A percentile compares a stretch with the other conserved stretches of the same genome.
Evolutionary conservation across 2,888 invertebrate species (phyloP).

Genomic region (Vanessa cardui): DNA sequence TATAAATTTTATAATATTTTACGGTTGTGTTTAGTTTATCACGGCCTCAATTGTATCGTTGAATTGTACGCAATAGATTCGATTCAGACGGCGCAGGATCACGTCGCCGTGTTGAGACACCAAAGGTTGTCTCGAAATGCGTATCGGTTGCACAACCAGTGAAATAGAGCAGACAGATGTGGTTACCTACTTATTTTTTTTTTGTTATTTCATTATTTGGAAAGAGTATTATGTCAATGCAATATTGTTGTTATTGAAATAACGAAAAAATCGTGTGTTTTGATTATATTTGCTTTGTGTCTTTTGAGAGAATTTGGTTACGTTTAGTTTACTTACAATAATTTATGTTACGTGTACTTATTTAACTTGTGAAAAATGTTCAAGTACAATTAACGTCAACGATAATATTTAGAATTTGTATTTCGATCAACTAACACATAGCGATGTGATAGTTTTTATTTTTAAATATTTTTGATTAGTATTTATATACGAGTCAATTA

Average conservation of each 20-base stretch:
- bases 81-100: constrained; percentile 55
- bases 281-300: background rate
- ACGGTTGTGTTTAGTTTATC: constrained; percentile 21
- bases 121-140: constrained; percentile 59
- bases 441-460: too few relatives aligned
- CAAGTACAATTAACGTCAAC: too few relatives aligned
- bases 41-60: constrained; percentile 41
- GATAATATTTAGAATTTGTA: too few relatives aligned
- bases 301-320: too few relatives aligned
- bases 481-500: too few relatives aligned
- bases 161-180: constrained; percentile 56
- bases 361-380: background rate
- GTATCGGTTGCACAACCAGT: constrained; percentile 51
- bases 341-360: background rate
- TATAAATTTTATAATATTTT: constrained; percentile 14
- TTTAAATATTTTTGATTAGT: too few relatives aligned
- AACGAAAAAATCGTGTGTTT: constrained; percentile 7
- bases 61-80: constrained; percentile 51
- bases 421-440: too few relatives aligned
- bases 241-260: constrained; percentile 10
- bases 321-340: background rate
- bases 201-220: constrained; percentile 33
- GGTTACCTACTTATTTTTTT: constrained; percentile 45
- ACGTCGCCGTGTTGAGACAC: constrained; percentile 59
- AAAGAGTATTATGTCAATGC: constrained; percentile 31